phyloP scores from a whole-genome alignment of 2,888 invertebrate species.

The Diachrysia chrysitis region DNA sequence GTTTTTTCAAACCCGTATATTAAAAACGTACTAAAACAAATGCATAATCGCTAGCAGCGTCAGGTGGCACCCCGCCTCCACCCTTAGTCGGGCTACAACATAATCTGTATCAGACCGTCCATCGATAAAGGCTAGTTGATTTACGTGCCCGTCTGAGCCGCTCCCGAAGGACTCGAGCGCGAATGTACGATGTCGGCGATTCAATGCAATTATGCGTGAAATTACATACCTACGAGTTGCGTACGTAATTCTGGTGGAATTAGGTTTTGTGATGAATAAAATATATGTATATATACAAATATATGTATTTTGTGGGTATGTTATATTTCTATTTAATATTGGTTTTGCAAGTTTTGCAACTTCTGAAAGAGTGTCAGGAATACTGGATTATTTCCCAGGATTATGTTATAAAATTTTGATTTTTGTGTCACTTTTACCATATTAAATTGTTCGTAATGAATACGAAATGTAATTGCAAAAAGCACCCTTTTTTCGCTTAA shows the following conservation, averaged over 20 bases:
- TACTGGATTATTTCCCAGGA: too few species aligned
- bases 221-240: conserved; percentile 8
- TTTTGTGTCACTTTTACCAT: too few species aligned
- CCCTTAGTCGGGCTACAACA: conserved; percentile 16
- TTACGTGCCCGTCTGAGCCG: conserved; percentile 35
- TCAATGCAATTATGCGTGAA: conserved; percentile 39
- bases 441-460: too few species aligned
- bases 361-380: too few species aligned
- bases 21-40: not conserved
- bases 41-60: not conserved
- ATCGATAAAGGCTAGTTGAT: conserved; percentile 53
- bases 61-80: conserved; percentile 15
- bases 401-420: too few species aligned
- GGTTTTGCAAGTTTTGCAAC: too few species aligned
- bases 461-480: too few species aligned
- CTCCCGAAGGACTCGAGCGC: conserved; percentile 13
- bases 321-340: not conserved
- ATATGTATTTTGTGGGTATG: not conserved
- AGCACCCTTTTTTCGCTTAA: too few species aligned
- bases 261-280: not conserved
- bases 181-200: conserved; percentile 16
- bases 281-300: not conserved
- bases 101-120: conserved; percentile 41
- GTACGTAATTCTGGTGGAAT: not conserved
- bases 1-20: too few species aligned